Conservation (phyloP, 2,113 vertebrate species). For the Ornithorhynchus anatinus region DNA sequence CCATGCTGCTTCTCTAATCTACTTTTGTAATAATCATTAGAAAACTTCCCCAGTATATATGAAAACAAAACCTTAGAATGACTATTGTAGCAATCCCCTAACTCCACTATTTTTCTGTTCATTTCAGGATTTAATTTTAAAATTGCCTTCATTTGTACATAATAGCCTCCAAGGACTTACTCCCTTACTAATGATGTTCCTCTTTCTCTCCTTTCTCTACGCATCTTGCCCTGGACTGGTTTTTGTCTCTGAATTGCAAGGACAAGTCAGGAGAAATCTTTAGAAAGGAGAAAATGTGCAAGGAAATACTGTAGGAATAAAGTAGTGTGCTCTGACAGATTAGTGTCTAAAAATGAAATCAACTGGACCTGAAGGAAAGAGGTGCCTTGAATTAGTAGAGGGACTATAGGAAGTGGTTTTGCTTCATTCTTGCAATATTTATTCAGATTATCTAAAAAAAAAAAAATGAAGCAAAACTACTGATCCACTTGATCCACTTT, state of each 20-base stretch:
- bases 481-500: not conserved
- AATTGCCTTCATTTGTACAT: too few species aligned
- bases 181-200: not conserved
- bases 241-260: constrained; percentile 12
- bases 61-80: too few species aligned
- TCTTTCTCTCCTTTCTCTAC: not conserved
- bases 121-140: too few species aligned
- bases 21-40: too few species aligned
- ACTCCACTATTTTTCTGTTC: too few species aligned
- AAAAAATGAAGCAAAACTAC: not conserved
- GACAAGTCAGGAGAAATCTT: not conserved
- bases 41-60: too few species aligned
- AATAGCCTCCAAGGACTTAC: not conserved
- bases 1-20: too few species aligned
- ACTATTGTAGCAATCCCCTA: too few species aligned
- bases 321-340: not conserved
- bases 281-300: not conserved
- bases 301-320: not conserved
- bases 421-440: constrained; percentile 9
- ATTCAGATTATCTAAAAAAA: not conserved
- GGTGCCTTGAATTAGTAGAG: not conserved
- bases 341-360: constrained; percentile 1
- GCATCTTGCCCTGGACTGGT: not conserved
- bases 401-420: not conserved
- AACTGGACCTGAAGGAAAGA: not conserved